Base-by-base conservation (phyloP, 2,888 invertebrate species). In the Athalia circularis region DNA sequence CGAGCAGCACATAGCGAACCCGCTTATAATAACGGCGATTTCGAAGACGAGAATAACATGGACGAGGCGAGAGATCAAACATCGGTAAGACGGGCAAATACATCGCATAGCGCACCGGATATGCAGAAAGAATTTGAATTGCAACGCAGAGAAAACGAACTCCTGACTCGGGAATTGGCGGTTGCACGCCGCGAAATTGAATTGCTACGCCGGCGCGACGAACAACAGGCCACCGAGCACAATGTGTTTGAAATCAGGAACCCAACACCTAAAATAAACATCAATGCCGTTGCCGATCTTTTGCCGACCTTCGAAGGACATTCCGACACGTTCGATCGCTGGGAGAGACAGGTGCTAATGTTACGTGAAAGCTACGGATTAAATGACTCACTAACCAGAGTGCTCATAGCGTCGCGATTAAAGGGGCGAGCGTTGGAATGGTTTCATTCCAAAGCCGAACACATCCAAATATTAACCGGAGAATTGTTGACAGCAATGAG, bases 391-490 rank as follows among this genome's bases (percentile, higher is more conserved):
- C 29, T 62, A 15, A 9, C 62, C 29, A 62, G 62, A 11, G 62
- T 62, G 62, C 62, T 62, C 62, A 62, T 62, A 4, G 62, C 43
- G 3, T 29, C 62, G 29, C 43, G 62, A 9, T 62, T 62, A 43
- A 62, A 62, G 8, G 43, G 62, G 29, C 62, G 62, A 9, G 81
- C 81, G 47, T 5, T 64, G 1, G 61, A 79, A 8, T 79, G 80
- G 81, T 79, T 81, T 61, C 80, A 76, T 50, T 80, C 81, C 0
- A 76, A 70, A 75, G 43, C 80, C 11, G 81, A 80, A 13, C 64
- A n/a, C n/a, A n/a, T n/a, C n/a, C n/a, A n/a, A n/a, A n/a, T n/a
- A n/a, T n/a, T n/a, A n/a, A n/a, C n/a, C n/a, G n/a, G n/a, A n/a
- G n/a, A n/a, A n/a, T n/a, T n/a, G n/a, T n/a, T n/a, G n/a, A 47